Conservation (phyloP, 1,140 invertebrate species). For the Drosophila funebris region DNA sequence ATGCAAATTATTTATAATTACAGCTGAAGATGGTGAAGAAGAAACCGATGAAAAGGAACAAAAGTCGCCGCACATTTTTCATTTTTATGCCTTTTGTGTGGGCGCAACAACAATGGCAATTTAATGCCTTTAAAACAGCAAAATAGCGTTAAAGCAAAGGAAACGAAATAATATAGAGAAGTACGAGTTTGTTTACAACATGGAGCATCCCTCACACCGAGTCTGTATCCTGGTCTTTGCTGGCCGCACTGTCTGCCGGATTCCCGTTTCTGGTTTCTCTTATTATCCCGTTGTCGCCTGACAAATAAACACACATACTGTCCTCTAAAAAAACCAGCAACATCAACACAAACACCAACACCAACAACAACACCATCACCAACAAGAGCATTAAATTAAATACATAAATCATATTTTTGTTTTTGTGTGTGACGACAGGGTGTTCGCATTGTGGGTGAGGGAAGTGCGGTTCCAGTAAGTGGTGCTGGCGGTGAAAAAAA, state of each 20-base stretch:
- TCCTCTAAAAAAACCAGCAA: slow-evolving; percentile 43
- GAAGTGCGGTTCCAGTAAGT: slow-evolving; percentile 11
- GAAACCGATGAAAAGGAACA: slow-evolving; percentile 21
- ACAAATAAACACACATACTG: slow-evolving; percentile 73
- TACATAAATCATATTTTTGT: slow-evolving; percentile 79
- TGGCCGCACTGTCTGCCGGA: slow-evolving; percentile 10
- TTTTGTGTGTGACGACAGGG: slow-evolving; percentile 61
- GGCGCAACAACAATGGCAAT: slow-evolving; percentile 47
- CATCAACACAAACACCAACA: slow-evolving; percentile 23
- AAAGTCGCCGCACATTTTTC: slow-evolving; percentile 68
- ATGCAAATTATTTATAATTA: slow-evolving; percentile 76
- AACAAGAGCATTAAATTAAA: slow-evolving; percentile 78
- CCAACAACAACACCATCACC: slow-evolving; percentile 24
- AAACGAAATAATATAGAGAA: slow-evolving; percentile 29
- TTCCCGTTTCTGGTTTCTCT: slow-evolving; percentile 50
- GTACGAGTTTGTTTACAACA: neutral
- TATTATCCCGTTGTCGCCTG: slow-evolving; percentile 79
- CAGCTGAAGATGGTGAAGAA: neutral
- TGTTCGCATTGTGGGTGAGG: slow-evolving; percentile 38
- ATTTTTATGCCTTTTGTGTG: slow-evolving; percentile 61
- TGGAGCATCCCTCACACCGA: no score
- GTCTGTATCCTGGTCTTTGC: neutral
- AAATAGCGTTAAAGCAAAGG: slow-evolving; percentile 76
- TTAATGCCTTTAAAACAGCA: slow-evolving; percentile 78
- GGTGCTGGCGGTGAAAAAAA: slow-evolving; percentile 15